Base-by-base conservation (phyloP, 2,797 vertebrate species). In the Melanotaenia maccullochi region DNA sequence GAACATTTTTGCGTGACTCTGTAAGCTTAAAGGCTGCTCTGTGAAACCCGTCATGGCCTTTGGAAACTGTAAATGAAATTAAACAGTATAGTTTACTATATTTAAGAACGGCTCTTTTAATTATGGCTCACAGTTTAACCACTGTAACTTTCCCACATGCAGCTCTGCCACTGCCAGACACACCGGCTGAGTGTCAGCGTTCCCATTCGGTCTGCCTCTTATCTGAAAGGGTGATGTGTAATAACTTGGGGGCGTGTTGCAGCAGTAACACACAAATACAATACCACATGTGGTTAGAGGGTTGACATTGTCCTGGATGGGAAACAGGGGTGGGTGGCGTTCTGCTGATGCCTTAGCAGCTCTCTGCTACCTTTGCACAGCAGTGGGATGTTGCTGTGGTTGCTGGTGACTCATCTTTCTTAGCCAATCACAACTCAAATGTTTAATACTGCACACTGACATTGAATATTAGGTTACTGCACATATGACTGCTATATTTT, bases 221-320 rank as follows among this genome's bases (percentile, higher is more conserved):
- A 86, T 85, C 78, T 67, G 76, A 51, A 28, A 3, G 18, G 74
- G 60, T 60, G 42, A 65, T 56, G 84, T 85, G 83, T 76, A 75
- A 79, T 81, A 69, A 73, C 55, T 75, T 76, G 65, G 61, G 65
- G 35, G 59, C 33, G 77, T 75, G 80, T 56, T 77, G 61, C 70
- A 81, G 78, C 77, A 71, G 73, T 87, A 84, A 84, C 86, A 90
- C 73, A 78, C 78, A 88, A 80, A 88, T 32, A 90, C 68, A 81
- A 89, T 74, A 90, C 87, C 89, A 88, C 89, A 87, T 82, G 88
- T 78, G 86, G 86, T 90, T 68, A 79, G 32, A 65, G 54, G 71
- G 40, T 61, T 88, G 76, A 89, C 85, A 87, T 80, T 86, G 86
- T 86, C 66, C 70, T 68, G 83, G 62, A 80, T 60, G 80, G 75